These are phyloP conservation scores for Galagoides demidoff DNA, from an alignment of 2,797 vertebrate genomes.

Conservation along the genomic window DNA sequence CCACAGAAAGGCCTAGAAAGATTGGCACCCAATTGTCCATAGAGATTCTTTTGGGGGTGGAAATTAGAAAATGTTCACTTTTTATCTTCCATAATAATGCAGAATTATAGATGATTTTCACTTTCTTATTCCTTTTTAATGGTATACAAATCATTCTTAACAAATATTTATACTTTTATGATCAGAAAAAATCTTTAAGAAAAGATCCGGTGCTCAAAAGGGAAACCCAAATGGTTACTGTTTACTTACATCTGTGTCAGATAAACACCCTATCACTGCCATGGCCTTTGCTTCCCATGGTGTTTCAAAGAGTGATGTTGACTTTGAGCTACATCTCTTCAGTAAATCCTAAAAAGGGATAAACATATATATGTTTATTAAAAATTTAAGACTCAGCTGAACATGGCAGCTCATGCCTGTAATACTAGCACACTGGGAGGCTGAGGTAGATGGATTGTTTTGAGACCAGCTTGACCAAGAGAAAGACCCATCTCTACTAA, in stretches of 20 bases:
- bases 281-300: constrained; percentile 98
- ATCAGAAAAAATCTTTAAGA: neutral
- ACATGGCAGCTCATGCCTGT: neutral
- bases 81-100: constrained; percentile 14
- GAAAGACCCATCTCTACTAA: too few relatives aligned
- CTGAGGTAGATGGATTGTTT: too few relatives aligned
- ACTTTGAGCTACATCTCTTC: constrained; percentile 92
- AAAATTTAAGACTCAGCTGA: neutral
- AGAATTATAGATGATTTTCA: neutral
- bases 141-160: neutral
- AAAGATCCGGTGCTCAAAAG: neutral
- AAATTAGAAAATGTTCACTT: neutral
- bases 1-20: neutral
- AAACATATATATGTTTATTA: neutral
- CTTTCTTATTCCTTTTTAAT: neutral
- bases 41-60: neutral
- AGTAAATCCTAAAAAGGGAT: constrained; percentile 91
- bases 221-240: neutral
- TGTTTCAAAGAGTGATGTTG: constrained; percentile 93
- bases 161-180: neutral
- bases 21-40: neutral
- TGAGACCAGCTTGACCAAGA: too few relatives aligned
- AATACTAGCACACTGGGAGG: neutral
- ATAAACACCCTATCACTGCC: constrained; percentile 93
- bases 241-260: constrained; percentile 92